A percentile compares a stretch with the other conserved stretches of the same genome.
Conservation (phyloP, 2,113 vertebrate species). For the Candoia aspera region DNA sequence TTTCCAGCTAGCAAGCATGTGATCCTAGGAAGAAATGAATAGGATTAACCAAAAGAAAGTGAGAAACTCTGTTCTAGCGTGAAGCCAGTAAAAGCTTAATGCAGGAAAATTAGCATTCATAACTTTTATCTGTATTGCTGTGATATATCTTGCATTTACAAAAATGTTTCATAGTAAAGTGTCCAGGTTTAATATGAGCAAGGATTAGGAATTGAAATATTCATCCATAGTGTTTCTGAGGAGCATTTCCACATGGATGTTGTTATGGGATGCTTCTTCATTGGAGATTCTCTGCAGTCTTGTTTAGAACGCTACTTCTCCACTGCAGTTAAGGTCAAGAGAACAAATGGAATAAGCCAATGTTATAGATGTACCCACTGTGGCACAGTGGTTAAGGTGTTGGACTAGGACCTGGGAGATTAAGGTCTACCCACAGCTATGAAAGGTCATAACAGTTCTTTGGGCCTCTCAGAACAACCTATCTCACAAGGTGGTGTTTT, state of each 20-base stretch:
- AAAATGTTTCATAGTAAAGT: background rate
- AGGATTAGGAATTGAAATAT: background rate
- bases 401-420: too few species aligned
- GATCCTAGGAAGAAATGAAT: background rate
- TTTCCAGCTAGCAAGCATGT: background rate
- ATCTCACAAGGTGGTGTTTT: too few species aligned
- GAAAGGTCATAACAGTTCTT: too few species aligned
- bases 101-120: slow-evolving; percentile 16
- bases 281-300: background rate
- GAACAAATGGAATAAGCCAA: too few species aligned
- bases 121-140: background rate
- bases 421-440: too few species aligned
- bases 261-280: background rate
- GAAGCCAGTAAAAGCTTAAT: slow-evolving; percentile 24
- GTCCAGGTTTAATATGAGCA: background rate
- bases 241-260: background rate
- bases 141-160: slow-evolving; percentile 25
- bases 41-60: background rate
- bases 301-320: too few species aligned
- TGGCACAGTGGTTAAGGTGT: too few species aligned
- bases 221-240: background rate
- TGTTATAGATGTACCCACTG: too few species aligned
- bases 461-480: too few species aligned
- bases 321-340: too few species aligned
- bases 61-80: background rate